phyloP scores from a whole-genome alignment of 2,888 invertebrate species.

The Neocrepidodera transversa region DNA sequence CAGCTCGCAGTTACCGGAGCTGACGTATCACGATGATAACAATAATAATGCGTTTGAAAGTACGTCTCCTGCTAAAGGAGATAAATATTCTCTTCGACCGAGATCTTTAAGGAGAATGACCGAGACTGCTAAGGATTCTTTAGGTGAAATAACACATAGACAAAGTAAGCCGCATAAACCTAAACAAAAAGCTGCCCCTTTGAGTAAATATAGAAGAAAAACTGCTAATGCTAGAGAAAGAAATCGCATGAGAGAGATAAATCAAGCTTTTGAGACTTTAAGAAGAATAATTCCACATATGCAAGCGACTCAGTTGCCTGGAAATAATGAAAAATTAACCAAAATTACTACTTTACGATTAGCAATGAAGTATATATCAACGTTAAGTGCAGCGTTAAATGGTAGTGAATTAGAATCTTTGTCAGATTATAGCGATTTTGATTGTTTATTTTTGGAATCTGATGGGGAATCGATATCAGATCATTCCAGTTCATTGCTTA shows the following conservation, averaged over 20 bases:
- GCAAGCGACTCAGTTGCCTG: slow-evolving; percentile 48
- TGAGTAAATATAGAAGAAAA: slow-evolving; percentile 73
- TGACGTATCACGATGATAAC: slow-evolving; percentile 54
- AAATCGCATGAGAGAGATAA: slow-evolving; percentile 72
- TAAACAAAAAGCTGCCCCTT: slow-evolving; percentile 62
- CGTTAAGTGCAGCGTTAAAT: slow-evolving; percentile 69
- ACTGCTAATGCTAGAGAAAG: slow-evolving; percentile 74
- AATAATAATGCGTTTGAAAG: slow-evolving; percentile 53
- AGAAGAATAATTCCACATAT: slow-evolving; percentile 66
- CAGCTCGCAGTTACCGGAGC: slow-evolving; percentile 40
- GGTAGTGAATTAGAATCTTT: slow-evolving; percentile 35
- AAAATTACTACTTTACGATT: slow-evolving; percentile 72
- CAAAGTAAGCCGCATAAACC: slow-evolving; percentile 38
- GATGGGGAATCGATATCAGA: slow-evolving; percentile 62
- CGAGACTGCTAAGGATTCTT: slow-evolving; percentile 37
- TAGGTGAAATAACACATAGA: slow-evolving; percentile 23
- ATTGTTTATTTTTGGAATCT: slow-evolving; percentile 64
- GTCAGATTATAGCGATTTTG: slow-evolving; percentile 52
- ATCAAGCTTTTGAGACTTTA: slow-evolving; percentile 70
- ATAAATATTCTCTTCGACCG: slow-evolving; percentile 60
- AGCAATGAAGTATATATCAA: slow-evolving; percentile 73
- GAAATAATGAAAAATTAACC: slow-evolving; percentile 66
- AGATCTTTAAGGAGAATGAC: slow-evolving; percentile 49
- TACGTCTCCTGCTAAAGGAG: slow-evolving; percentile 34
- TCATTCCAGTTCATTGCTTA: slow-evolving; percentile 51